phyloP scores from a whole-genome alignment of 2,113 vertebrate genomes.

The Oncorhynchus nerka region DNA sequence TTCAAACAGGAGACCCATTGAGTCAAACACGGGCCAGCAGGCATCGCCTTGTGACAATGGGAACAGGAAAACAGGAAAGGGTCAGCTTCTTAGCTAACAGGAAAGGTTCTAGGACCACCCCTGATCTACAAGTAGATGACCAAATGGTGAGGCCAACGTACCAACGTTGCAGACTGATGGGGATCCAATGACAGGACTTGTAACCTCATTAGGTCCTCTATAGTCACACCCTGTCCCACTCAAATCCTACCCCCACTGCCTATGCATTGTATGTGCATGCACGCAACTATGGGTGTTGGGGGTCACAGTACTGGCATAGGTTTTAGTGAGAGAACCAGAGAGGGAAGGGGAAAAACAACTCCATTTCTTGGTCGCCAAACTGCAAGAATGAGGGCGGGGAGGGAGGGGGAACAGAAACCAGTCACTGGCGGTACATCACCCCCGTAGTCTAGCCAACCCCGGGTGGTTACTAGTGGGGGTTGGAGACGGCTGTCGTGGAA shows the following conservation, averaged over 20 bases:
- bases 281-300: background rate
- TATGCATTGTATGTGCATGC: background rate
- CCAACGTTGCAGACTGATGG: background rate
- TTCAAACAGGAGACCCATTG: background rate
- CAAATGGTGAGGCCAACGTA: background rate
- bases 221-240: too few species aligned
- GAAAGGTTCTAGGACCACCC: background rate
- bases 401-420: constrained; percentile 6
- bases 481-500: background rate
- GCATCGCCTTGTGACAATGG: background rate
- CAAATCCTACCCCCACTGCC: too few species aligned
- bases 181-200: background rate
- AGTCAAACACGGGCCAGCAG: background rate
- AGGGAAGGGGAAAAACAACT: too few species aligned
- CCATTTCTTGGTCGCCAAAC: constrained; percentile 32
- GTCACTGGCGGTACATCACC: background rate
- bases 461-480: background rate
- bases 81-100: background rate
- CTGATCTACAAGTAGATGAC: background rate
- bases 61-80: background rate
- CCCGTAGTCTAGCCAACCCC: background rate
- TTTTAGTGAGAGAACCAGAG: constrained; percentile 2
- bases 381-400: constrained; percentile 29
- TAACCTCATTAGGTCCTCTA: background rate
- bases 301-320: constrained; percentile 14